Evolutionary conservation across 2,797 vertebrate genomes (phyloP).

Genomic region (Sparus aurata): DNA sequence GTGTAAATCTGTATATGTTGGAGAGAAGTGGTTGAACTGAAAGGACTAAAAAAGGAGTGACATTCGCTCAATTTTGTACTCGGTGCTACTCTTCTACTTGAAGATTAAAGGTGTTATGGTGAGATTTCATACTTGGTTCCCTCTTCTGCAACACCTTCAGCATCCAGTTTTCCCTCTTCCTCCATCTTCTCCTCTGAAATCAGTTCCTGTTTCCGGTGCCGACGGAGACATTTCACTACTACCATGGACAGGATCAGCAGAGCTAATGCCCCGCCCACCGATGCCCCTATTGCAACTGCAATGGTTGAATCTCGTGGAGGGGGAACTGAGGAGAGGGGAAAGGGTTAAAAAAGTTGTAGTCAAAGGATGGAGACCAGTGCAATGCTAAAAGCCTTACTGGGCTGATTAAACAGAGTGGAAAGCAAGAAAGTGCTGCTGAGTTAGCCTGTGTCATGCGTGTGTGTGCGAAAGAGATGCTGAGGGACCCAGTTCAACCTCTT

Average conservation of each 20-base stretch:
- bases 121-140: slow-evolving; percentile 90
- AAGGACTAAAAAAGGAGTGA: background rate
- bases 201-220: slow-evolving; percentile 94
- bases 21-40: background rate
- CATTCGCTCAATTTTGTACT: background rate
- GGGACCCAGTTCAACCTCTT: slow-evolving; percentile 55
- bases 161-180: slow-evolving; percentile 95
- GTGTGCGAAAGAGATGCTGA: slow-evolving; percentile 44
- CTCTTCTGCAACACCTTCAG: slow-evolving; percentile 92
- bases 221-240: slow-evolving; percentile 94
- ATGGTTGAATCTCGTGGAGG: slow-evolving; percentile 95
- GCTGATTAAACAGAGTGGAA: slow-evolving; percentile 74
- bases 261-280: slow-evolving; percentile 94
- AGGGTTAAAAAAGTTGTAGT: slow-evolving; percentile 63
- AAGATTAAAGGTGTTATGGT: background rate
- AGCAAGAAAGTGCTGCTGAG: slow-evolving; percentile 72
- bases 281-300: slow-evolving; percentile 94
- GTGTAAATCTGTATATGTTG: background rate
- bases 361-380: slow-evolving; percentile 55
- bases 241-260: slow-evolving; percentile 96
- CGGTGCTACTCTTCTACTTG: background rate
- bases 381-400: slow-evolving; percentile 66
- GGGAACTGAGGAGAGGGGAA: slow-evolving; percentile 82
- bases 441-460: slow-evolving; percentile 38
- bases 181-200: slow-evolving; percentile 97